phyloP scores from a whole-genome alignment of 2,888 invertebrate species.

The Diarsia mendica region DNA sequence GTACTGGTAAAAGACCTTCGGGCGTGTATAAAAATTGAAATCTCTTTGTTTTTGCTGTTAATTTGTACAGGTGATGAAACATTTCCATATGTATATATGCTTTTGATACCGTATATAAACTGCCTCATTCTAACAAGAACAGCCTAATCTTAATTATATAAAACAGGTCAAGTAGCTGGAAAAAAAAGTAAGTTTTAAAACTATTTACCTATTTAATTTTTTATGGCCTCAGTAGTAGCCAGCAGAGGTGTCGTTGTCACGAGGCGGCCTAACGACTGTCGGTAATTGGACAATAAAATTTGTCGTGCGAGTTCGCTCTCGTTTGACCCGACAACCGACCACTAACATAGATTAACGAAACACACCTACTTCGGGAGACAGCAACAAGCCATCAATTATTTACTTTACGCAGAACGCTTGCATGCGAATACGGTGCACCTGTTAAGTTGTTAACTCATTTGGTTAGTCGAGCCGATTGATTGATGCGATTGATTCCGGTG shows the following conservation, averaged over 20 bases:
- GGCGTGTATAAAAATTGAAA: constrained; percentile 16
- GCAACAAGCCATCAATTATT: constrained; percentile 49
- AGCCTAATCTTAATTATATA: constrained; percentile 1
- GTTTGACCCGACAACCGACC: constrained; percentile 56
- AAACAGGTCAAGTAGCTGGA: background rate
- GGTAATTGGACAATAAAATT: constrained; percentile 83
- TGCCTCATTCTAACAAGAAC: background rate
- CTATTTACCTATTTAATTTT: too few species aligned
- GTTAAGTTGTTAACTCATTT: constrained; percentile 42
- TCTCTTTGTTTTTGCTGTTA: constrained; percentile 38
- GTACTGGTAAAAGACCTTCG: constrained; percentile 31
- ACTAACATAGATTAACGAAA: constrained; percentile 54
- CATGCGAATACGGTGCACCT: constrained; percentile 38
- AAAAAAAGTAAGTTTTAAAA: constrained; percentile 1
- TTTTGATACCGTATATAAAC: background rate
- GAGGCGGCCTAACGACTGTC: constrained; percentile 75
- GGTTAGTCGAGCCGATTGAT: constrained; percentile 28
- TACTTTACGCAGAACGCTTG: constrained; percentile 40
- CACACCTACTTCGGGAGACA: constrained; percentile 36
- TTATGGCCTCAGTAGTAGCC: constrained; percentile 23
- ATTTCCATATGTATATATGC: constrained; percentile 3
- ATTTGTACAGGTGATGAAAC: constrained; percentile 24
- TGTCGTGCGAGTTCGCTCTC: constrained; percentile 68
- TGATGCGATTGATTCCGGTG: constrained; percentile 27
- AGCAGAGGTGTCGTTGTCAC: constrained; percentile 67